Percentiles rank a stretch among this genome's conserved stretches.
phyloP scores from a whole-genome alignment of 2,888 invertebrate genomes.

The Amphipoea lucens region DNA sequence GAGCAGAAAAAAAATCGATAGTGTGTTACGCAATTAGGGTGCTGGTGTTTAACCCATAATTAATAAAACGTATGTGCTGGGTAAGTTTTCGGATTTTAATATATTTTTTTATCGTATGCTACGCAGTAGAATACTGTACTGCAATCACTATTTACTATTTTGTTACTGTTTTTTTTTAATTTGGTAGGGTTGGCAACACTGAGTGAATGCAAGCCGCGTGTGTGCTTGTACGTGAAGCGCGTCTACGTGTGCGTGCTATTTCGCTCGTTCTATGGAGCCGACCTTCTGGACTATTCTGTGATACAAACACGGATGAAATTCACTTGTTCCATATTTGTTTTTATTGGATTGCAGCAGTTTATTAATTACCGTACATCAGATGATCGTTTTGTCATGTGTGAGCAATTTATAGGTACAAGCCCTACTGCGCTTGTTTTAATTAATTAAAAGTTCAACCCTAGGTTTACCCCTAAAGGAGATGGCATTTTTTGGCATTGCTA shows the following conservation, averaged over 20 bases:
- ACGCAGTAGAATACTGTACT: background rate
- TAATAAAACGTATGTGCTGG: background rate
- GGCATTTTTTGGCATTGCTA: no score
- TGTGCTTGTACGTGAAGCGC: background rate
- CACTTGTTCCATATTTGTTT: conserved; percentile 51
- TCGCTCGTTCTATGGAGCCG: accelerated
- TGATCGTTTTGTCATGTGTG: conserved; percentile 9
- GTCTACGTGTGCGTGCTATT: background rate
- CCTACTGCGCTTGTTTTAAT: background rate
- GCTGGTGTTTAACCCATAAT: background rate
- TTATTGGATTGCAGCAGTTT: conserved; percentile 57
- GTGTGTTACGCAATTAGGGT: no score
- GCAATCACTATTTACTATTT: background rate
- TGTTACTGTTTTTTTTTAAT: background rate
- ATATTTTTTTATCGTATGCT: background rate
- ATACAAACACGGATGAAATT: conserved; percentile 34
- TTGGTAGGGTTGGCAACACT: background rate
- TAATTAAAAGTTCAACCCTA: background rate
- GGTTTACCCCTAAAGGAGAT: no score
- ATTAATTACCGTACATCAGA: conserved; percentile 33
- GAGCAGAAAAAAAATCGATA: no score
- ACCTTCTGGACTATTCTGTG: conserved; percentile 11
- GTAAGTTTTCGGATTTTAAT: background rate
- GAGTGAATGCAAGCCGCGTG: background rate
- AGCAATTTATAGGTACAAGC: background rate